phyloP scores from a whole-genome alignment of 2,888 invertebrate genomes.

The Agrilus biguttatus region DNA sequence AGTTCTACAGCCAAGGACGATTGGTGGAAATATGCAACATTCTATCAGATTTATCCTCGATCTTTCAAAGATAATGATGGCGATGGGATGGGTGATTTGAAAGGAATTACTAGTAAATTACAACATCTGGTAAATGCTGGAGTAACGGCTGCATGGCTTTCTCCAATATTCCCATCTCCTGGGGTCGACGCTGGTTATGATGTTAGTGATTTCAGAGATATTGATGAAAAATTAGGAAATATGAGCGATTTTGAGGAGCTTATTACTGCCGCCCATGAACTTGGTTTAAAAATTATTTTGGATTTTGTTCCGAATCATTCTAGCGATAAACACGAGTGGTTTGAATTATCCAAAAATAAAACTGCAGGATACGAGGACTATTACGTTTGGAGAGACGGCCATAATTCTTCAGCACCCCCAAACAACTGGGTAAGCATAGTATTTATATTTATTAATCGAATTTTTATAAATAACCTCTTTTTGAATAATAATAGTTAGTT shows the following conservation, averaged over 20 bases:
- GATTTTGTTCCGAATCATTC: constrained; percentile 37
- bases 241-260: too few species aligned
- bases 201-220: too few species aligned
- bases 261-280: constrained; percentile 24
- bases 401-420: constrained; percentile 51
- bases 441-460: too few species aligned
- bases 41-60: constrained; percentile 70
- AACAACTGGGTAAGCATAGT: constrained; percentile 79
- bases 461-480: too few species aligned
- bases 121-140: too few species aligned
- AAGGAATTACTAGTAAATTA: constrained; percentile 27
- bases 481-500: too few species aligned
- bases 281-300: constrained; percentile 25
- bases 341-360: constrained; percentile 45
- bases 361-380: constrained; percentile 52
- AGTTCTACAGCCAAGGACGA: constrained; percentile 9
- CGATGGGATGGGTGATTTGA: constrained; percentile 54
- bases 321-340: constrained; percentile 64
- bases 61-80: constrained; percentile 67
- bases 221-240: too few species aligned
- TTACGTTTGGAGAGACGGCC: constrained; percentile 62
- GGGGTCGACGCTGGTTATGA: too few species aligned
- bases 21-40: constrained; percentile 66
- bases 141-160: too few species aligned
- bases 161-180: too few species aligned